Percentiles rank a stretch among this genome's conserved stretches.
Conservation (phyloP, 2,113 vertebrate species). For the Serinus canaria region DNA sequence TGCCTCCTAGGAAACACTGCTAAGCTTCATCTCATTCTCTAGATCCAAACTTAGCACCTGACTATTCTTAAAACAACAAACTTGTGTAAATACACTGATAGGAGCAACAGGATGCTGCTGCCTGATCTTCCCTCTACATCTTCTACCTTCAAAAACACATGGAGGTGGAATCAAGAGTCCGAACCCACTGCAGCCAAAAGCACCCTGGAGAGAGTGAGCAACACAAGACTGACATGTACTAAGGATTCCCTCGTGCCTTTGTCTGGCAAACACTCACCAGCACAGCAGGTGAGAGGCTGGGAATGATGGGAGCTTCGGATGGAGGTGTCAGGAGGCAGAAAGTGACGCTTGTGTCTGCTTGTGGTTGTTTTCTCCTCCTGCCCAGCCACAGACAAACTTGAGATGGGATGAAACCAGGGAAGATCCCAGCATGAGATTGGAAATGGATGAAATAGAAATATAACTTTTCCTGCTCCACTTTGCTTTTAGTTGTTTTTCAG, state of each 20-base stretch:
- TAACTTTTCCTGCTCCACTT: neutral
- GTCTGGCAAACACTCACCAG: neutral
- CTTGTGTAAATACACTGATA: neutral
- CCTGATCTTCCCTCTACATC: neutral
- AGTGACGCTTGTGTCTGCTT: fast-evolving
- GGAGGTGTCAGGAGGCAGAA: fast-evolving
- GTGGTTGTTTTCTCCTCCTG: neutral
- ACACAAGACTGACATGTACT: neutral
- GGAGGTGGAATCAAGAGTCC: fast-evolving
- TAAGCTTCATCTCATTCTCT: neutral
- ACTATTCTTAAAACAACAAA: neutral
- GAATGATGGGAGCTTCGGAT: neutral
- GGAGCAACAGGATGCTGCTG: neutral
- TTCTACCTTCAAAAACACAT: neutral
- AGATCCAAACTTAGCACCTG: neutral
- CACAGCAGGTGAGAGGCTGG: neutral
- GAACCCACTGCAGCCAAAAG: neutral
- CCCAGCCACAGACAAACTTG: neutral
- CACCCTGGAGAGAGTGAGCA: neutral
- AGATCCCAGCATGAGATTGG: neutral
- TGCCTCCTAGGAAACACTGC: neutral
- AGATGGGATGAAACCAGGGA: neutral
- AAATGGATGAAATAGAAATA: neutral
- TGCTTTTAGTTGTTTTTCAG: neutral
- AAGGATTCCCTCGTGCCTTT: neutral